These are phyloP conservation scores for Trinorchestia longiramus DNA, from an alignment of 1,140 invertebrate genomes.

Conservation along the genomic window DNA sequence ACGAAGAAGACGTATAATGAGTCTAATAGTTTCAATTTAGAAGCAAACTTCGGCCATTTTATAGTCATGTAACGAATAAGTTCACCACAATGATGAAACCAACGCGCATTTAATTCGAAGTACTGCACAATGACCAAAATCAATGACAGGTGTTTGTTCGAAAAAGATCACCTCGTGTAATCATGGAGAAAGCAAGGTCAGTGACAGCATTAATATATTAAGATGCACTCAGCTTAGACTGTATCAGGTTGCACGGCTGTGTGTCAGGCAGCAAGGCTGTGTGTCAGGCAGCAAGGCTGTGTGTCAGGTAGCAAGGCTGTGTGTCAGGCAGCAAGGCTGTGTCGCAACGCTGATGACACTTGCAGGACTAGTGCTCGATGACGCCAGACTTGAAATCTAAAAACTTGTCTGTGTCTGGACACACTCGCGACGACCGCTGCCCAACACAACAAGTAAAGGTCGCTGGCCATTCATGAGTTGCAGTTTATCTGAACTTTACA, in stretches of 20 bases:
- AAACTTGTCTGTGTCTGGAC: neutral
- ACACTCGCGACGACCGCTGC: neutral
- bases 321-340: too few relatives aligned
- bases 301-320: neutral
- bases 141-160: neutral
- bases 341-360: neutral
- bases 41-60: neutral
- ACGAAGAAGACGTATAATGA: neutral
- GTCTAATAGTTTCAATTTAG: neutral
- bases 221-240: too few relatives aligned
- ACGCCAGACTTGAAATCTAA: neutral
- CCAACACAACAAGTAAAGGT: neutral
- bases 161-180: neutral
- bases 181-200: neutral
- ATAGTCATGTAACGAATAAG: neutral
- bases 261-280: too few relatives aligned
- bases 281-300: too few relatives aligned
- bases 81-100: neutral
- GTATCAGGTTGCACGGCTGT: too few relatives aligned
- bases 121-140: neutral
- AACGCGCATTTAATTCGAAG: neutral
- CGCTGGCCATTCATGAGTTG: neutral
- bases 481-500: neutral
- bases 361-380: neutral
- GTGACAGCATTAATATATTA: neutral